Evolutionary conservation across 2,888 invertebrate genomes (phyloP), one percentile per base, ranked within the genome.

Genomic region (Strigamia crassipes): DNA sequence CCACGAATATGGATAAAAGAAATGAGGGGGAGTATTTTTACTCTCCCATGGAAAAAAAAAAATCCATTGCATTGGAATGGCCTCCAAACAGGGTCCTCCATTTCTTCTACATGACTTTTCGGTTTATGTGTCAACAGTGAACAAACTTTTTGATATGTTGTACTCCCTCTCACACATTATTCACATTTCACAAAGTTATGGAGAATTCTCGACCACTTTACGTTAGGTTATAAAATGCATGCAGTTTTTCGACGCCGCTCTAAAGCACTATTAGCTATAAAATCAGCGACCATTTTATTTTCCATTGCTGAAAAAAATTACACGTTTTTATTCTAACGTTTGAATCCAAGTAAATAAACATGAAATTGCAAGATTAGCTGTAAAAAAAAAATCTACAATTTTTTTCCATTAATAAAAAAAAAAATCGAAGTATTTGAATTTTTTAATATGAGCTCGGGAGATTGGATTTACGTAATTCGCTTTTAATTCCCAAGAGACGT

Each of bases 41-140:
- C 73, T 73, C 73, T 73, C 73, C 15, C 27, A 13, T 27, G 13
- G 73, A 73, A 31, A 73, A 73, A 27, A 27, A 73, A 73, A 73
- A 73, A 73, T 73, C 73, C 31, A 73, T 31, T 73, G 73, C 73
- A 73, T 73, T 73, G 73, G 73, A 73, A 73, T 73, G 73, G 31
- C 73, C 73, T 73, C 73, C 73, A 73, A 73, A 73, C 73, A 73
- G 73, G 73, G 73, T 73, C 73, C 61, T 73, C 73, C 73, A 73
- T 73, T 73, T 73, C 73, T 73, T 73, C 73, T 31, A 73, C 73
- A 73, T 73, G 73, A 73, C 73, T 73, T 73, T 73, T 73, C 73
- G 27, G 73, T 73, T 73, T 73, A 31, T 73, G 73, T 73, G 73
- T 73, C 73, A 73, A 73, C 73, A 73, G 73, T 73, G 73, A 73